These are phyloP conservation scores for Microtus oregoni DNA, from an alignment of 2,113 vertebrate species.

Conservation along the genomic window DNA sequence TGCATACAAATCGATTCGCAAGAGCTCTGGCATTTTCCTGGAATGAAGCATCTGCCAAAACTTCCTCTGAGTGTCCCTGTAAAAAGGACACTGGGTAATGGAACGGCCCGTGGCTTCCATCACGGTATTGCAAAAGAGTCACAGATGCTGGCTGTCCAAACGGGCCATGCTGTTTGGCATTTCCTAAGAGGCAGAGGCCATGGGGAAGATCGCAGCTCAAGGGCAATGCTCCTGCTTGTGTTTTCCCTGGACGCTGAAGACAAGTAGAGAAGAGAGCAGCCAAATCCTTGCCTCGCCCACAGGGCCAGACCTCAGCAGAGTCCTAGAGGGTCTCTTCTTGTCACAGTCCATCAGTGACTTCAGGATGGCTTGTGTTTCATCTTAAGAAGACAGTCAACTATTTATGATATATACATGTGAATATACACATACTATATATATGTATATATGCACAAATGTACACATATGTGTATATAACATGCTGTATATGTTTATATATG, in stretches of 20 bases:
- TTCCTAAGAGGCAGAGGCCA: slow-evolving; percentile 39
- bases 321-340: background rate
- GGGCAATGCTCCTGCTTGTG: background rate
- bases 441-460: too few relatives aligned
- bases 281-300: background rate
- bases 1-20: slow-evolving; percentile 51
- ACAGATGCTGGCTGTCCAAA: background rate
- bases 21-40: slow-evolving; percentile 21
- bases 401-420: too few relatives aligned
- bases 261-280: background rate
- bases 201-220: background rate
- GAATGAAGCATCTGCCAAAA: slow-evolving; percentile 43
- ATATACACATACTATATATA: too few relatives aligned
- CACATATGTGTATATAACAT: background rate
- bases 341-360: background rate
- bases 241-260: background rate
- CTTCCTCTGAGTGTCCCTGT: slow-evolving; percentile 14
- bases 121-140: background rate
- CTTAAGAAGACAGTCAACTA: background rate
- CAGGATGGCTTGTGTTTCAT: background rate
- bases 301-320: background rate
- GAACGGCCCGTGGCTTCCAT: background rate
- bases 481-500: background rate
- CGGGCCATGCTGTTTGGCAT: background rate
- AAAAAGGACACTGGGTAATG: background rate